Percentiles rank a stretch among this genome's conserved stretches.
phyloP scores from a whole-genome alignment of 2,113 vertebrate species.

The Dipodomys ordii region DNA sequence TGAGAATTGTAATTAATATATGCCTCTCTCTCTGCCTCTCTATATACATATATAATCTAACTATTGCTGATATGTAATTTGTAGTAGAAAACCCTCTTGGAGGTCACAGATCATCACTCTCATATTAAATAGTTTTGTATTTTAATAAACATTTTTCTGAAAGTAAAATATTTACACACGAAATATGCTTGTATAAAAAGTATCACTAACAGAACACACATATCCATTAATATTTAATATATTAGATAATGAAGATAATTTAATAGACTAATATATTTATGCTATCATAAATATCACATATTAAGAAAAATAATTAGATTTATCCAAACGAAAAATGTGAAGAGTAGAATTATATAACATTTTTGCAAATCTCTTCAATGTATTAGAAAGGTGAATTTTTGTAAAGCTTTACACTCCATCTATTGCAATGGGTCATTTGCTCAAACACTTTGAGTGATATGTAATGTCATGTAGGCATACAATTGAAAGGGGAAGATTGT shows the following conservation, averaged over 20 bases:
- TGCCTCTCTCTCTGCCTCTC: no score
- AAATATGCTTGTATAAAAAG: background rate
- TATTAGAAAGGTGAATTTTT: background rate
- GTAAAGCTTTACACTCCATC: background rate
- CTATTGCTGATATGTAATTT: background rate
- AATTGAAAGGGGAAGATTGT: background rate
- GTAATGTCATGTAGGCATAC: background rate
- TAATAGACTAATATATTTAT: background rate
- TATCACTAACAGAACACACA: background rate
- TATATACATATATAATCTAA: background rate
- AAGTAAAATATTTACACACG: background rate
- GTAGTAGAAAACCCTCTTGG: background rate
- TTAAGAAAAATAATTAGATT: background rate
- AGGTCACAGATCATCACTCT: background rate
- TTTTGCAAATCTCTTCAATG: background rate
- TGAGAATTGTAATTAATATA: background rate
- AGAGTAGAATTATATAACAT: background rate
- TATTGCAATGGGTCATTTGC: background rate
- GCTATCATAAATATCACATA: background rate
- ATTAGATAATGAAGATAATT: background rate
- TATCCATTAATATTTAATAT: background rate
- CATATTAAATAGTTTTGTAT: background rate
- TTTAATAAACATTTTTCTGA: constrained; percentile 7
- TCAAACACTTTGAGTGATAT: background rate
- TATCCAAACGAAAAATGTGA: background rate